A percentile compares a stretch with the other conserved stretches of the same genome.
Evolutionary conservation across 2,888 invertebrate genomes (phyloP).

Genomic region (Achlya flavicornis): DNA sequence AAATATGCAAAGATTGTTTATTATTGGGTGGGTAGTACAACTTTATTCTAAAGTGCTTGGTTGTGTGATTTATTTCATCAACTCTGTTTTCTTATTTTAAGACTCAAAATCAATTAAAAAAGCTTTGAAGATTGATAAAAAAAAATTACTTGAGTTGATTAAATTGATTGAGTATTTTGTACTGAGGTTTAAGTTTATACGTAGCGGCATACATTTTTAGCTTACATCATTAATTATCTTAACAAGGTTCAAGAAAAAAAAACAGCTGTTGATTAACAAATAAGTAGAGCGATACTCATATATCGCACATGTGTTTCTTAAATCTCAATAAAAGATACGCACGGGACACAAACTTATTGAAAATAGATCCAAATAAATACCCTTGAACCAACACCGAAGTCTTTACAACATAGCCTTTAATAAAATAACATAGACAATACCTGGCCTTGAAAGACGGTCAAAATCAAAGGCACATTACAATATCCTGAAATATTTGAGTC

Average conservation of each 20-base stretch:
- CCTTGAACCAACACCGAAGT: slow-evolving; percentile 13
- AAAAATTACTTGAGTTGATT: no score
- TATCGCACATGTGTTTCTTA: not conserved
- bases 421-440: slow-evolving; percentile 26
- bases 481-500: slow-evolving; percentile 37
- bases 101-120: no score
- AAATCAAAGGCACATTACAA: slow-evolving; percentile 34
- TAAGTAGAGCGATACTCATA: not conserved
- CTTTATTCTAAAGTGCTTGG: not conserved
- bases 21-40: not conserved
- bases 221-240: no score
- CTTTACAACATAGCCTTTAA: slow-evolving; percentile 18
- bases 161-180: no score
- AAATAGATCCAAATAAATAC: not conserved
- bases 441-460: slow-evolving; percentile 36
- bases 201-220: no score
- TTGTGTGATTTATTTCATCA: not conserved
- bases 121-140: no score
- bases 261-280: not conserved
- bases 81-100: no score
- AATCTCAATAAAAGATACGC: not conserved
- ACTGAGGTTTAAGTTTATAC: no score
- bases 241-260: not conserved
- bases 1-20: not conserved
- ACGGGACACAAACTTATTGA: not conserved